Evolutionary conservation across 1,140 invertebrate genomes (phyloP).

Genomic region (Hyphantria cunea): DNA sequence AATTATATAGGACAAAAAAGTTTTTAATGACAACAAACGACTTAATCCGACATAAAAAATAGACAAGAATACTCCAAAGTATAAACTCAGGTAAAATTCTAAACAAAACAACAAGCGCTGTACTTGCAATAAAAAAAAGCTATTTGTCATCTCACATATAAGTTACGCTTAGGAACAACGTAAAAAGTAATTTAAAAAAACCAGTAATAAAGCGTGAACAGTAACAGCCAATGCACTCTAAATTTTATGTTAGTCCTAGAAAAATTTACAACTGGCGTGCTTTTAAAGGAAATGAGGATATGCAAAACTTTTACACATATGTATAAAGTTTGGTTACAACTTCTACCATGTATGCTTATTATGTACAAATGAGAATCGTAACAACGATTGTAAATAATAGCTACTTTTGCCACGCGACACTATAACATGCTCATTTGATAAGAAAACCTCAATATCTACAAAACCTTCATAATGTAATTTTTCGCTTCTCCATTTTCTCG

Average conservation of each 20-base stretch:
- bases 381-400: slow-evolving; percentile 16
- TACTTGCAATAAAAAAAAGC: too few species aligned
- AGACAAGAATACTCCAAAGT: too few species aligned
- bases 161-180: not conserved
- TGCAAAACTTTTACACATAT: not conserved
- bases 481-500: slow-evolving; percentile 69
- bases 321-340: slow-evolving; percentile 7
- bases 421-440: slow-evolving; percentile 42
- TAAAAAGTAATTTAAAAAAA: not conserved
- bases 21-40: too few species aligned
- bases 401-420: slow-evolving; percentile 3
- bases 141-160: too few species aligned
- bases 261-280: not conserved
- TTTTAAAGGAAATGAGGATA: not conserved
- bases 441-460: slow-evolving; percentile 64
- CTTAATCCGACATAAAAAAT: too few species aligned
- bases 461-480: slow-evolving; percentile 77
- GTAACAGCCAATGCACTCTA: slow-evolving; percentile 4
- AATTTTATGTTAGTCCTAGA: slow-evolving; percentile 3
- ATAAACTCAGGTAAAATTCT: too few species aligned
- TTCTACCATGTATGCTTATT: slow-evolving; percentile 1
- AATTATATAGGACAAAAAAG: too few species aligned
- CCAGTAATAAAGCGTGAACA: not conserved
- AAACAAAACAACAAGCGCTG: too few species aligned
- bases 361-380: slow-evolving; percentile 20